These are phyloP conservation scores for Patiria miniata DNA, from an alignment of 35 echinoderm and acorn worm species.

Conservation along the genomic window DNA sequence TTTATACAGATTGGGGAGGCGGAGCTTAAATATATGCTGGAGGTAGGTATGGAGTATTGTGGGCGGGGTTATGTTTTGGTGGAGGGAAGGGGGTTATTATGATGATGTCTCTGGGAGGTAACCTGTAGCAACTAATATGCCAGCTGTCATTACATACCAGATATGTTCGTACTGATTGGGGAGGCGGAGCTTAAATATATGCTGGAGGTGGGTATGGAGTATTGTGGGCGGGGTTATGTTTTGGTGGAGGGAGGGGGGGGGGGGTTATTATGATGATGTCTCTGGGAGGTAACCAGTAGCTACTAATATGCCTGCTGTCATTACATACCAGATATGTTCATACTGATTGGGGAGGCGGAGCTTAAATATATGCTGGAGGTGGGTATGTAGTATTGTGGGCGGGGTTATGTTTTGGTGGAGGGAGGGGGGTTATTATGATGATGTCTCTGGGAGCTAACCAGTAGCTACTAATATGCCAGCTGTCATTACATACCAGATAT, in stretches of 20 bases:
- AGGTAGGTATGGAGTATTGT: slow-evolving; percentile 39
- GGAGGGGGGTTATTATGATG: too few species aligned
- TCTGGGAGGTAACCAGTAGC: neutral
- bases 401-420: too few species aligned
- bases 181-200: slow-evolving; percentile 75
- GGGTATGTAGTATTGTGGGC: neutral
- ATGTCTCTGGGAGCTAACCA: too few species aligned
- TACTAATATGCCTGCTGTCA: neutral
- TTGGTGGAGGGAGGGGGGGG: too few species aligned
- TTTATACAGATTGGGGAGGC: slow-evolving; percentile 73
- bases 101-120: too few species aligned
- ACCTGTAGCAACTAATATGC: neutral
- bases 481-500: slow-evolving; percentile 46
- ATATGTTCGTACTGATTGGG: slow-evolving; percentile 79
- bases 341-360: slow-evolving; percentile 70
- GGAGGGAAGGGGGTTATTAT: too few species aligned
- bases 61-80: too few species aligned
- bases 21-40: slow-evolving; percentile 75
- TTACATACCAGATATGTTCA: slow-evolving; percentile 64
- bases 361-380: slow-evolving; percentile 86
- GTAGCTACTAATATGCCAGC: neutral
- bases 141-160: slow-evolving; percentile 19
- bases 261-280: too few species aligned
- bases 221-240: too few species aligned
- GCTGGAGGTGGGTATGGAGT: slow-evolving; percentile 60